Percentiles rank a stretch among this genome's conserved stretches.
Conservation (phyloP, 2,888 invertebrate genomes). For the Panopea generosa region DNA sequence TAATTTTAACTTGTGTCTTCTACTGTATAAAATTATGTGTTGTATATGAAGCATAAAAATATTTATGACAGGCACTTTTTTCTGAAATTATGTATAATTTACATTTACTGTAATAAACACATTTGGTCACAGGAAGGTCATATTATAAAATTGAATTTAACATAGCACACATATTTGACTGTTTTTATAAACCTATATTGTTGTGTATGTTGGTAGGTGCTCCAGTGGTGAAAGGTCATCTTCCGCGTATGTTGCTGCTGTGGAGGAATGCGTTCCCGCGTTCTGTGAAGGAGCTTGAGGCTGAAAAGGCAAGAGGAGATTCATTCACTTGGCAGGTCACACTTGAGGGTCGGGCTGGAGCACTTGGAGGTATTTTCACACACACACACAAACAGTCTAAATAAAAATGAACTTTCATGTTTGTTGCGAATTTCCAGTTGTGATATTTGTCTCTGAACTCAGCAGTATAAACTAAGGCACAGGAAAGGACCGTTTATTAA, state of each 20-base stretch:
- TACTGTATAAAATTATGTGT: no score
- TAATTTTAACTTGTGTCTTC: no score
- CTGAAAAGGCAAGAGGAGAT: slow-evolving; percentile 96
- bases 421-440: no score
- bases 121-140: neutral
- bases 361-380: slow-evolving; percentile 92
- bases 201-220: no score
- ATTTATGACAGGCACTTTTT: no score
- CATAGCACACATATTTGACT: neutral
- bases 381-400: no score
- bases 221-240: slow-evolving; percentile 95
- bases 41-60: no score
- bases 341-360: slow-evolving; percentile 97
- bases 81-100: neutral
- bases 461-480: no score
- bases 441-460: no score
- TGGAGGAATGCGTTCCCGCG: slow-evolving; percentile 99
- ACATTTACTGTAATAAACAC: neutral
- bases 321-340: slow-evolving; percentile 99
- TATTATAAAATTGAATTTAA: neutral
- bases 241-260: slow-evolving; percentile 96
- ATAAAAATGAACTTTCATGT: no score
- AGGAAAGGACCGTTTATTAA: no score
- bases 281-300: slow-evolving; percentile 97
- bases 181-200: no score